Evolutionary conservation across 2,113 vertebrate species (phyloP), one percentile per base, ranked within the genome.

Genomic region (Actenoides lindsayi): DNA sequence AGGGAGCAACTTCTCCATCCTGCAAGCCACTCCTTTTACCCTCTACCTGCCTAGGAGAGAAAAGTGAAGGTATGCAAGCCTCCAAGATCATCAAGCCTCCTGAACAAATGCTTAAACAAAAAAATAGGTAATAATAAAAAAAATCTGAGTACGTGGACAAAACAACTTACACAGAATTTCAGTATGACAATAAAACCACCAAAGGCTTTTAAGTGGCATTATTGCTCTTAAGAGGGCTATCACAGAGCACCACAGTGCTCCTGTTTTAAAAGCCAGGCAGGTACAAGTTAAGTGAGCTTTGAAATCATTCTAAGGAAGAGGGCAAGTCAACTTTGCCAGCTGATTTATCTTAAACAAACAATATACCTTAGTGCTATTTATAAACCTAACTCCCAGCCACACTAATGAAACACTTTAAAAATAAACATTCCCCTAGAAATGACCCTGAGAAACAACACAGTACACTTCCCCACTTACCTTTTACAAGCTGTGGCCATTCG

Each of bases 401-500:
- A 75, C 41, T 91, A 48, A 75, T 71, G 2, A 67, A 68, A 90
- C 46, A 91, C 35, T 83, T 92, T 23, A 53, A 71, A 96, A 71
- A 57, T 21, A 89, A 68, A 68, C 41, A 88, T 50, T 53, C 69
- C 5, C 77, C 28, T 70, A 67, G 35, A 41, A 71, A 83, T 9
- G 6, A 57, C 57, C 18, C 33, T 46, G 10, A 91, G 41, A 87
- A 93, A 68, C 60, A 91, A 79, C 79, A 83, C 10, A 4, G 84
- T 80, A 83, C 12, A 21, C 51, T 91, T 96, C 57, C 57, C 80
- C 50, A 68, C 96, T 98, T 98, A 98, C 98, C 98, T 98, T 98
- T 98, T 98, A 98, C 98, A 98, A 98, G 98, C 97, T 98, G 98
- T 98, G 98, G 98, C 98, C 98, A 98, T 98, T 98, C 98, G 98